Conservation (phyloP, 2,797 vertebrate species). For the Paguma larvata region DNA sequence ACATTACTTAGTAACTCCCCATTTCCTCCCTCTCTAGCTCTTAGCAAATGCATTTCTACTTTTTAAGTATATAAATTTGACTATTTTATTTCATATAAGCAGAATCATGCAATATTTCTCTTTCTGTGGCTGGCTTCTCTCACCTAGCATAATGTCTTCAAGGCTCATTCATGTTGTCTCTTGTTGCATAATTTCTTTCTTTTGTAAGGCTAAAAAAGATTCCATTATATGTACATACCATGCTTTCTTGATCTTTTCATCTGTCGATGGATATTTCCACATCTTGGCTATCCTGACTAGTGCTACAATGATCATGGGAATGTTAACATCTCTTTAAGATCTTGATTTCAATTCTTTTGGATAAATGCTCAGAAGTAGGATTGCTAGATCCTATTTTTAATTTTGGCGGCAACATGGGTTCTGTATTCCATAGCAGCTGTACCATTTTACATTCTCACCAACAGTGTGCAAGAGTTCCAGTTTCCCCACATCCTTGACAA, state of each 20-base stretch:
- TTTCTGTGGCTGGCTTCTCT: background rate
- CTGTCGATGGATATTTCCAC: too few relatives aligned
- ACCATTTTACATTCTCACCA: background rate
- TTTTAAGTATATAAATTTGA: background rate
- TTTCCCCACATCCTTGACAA: too few relatives aligned
- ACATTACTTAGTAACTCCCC: background rate
- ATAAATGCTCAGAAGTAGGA: background rate
- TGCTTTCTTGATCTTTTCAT: too few relatives aligned
- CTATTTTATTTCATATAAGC: background rate
- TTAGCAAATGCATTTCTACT: background rate
- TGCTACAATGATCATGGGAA: too few relatives aligned
- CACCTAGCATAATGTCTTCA: background rate
- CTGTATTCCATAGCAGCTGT: background rate
- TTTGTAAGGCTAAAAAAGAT: background rate
- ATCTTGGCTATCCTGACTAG: too few relatives aligned
- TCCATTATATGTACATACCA: background rate
- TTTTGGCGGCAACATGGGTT: background rate
- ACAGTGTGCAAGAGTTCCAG: background rate
- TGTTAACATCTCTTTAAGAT: too few relatives aligned
- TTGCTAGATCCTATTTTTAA: background rate
- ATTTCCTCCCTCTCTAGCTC: background rate
- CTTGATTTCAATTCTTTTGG: too few relatives aligned
- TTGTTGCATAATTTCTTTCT: background rate
- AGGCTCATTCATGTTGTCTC: background rate
- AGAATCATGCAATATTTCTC: background rate